Base-by-base conservation (phyloP, 2,888 invertebrate species). In the Polietes domitor region DNA sequence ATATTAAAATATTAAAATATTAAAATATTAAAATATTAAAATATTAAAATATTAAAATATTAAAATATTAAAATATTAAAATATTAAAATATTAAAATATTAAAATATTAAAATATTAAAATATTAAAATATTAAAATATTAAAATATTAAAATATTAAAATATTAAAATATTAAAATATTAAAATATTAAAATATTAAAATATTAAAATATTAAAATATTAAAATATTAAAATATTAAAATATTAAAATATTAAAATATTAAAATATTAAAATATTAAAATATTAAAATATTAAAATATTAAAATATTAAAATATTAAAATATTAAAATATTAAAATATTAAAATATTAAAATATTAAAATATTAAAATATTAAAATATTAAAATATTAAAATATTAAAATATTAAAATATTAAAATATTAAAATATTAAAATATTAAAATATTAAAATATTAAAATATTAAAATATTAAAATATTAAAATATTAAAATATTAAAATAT, bases 261-360 rank as follows among this genome's bases (percentile, higher is more conserved):
- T 47, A 7, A 7, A 47, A 47, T 47, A 47, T 47, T 47, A 7
- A 7, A 47, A 47, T 47, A 47, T 47, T 47, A 7, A 7, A 47
- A 47, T 47, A 47, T 55, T 55, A 19, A 6, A 21, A 24, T 21
- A 55, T 21, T 21, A 19, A 4, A 24, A 21, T 55, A 55, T 55
- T 21, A 7, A 19, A 21, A 55, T 55, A 55, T 21, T 55, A 19
- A 19, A 21, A 55, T 55, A 55, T 55, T 55, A 19, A 19, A 21
- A 55, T 55, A 55, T 55, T 55, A 19, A 19, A 55, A 55, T 55
- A 55, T 55, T 55, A 19, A 19, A 55, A 55, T 55, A 55, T 55
- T 55, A 19, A 19, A 55, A 55, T 55, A 55, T 55, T 55, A 19
- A 19, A 55, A 55, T 55, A 55, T 21, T 55, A 19, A 19, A 55